Base-by-base conservation (phyloP, 2,888 invertebrate genomes). In the Loripinus fragilis region DNA sequence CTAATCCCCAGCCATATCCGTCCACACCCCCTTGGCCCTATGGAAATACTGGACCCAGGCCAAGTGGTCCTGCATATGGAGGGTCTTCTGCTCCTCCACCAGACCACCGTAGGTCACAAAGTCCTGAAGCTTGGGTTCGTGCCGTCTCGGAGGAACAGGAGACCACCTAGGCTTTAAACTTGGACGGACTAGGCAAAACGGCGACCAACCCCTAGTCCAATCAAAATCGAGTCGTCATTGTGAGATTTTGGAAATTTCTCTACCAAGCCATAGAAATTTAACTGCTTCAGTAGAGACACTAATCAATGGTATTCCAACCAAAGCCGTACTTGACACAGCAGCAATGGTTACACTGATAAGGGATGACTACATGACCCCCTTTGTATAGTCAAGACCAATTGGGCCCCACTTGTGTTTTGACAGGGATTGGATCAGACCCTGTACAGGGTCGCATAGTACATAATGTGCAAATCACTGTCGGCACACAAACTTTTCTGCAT, bases 261-360 rank as follows among this genome's bases (percentile, higher is more conserved):
- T 55, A 25, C 55, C 55, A 25, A 55, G 55, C 15, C 25, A 55
- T 25, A n/a, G 55, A n/a, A 55, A 55, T 25, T 55, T 55, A 55
- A 55, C 55, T 25, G 55, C 55, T 10, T 55, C 55, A 2, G 3
- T 55, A 25, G 3, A 55, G 1, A 15, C 15, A 25, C 15, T 25
- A 12, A 25, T 55, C 15, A 55, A 55, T 28, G 55, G 55, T 7
- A 25, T 25, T 8, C 2, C 23, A 25, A 55, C 55, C 23, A 55
- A 55, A 8, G 55, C 55, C 23, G 28, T 55, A 7, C 2, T 55
- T 23, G 55, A 55, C 25, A 55, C 25, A 5, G 55, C 55, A 28
- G 55, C 55, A 5, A 55, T 55, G 23, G 55, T 55, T 23, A 55
- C 55, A n/a, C 25, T 55, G 55, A 3, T 55, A 23, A 23, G 23